Evolutionary conservation across 2,797 vertebrate species (phyloP).

Genomic region (Echeneis naucrates): DNA sequence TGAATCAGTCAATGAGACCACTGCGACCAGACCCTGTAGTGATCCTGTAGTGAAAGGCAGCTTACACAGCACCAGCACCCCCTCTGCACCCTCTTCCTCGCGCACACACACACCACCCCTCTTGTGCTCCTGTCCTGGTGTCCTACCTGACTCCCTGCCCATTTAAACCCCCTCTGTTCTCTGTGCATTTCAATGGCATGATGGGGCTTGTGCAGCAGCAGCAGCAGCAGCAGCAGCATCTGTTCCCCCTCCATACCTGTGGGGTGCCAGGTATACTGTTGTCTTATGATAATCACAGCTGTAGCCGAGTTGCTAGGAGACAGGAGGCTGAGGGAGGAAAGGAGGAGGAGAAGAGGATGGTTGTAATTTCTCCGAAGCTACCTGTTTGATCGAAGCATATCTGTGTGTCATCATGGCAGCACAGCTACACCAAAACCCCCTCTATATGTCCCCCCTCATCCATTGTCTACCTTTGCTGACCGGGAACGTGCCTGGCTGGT

Average conservation of each 20-base stretch:
- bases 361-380: slow-evolving; percentile 67
- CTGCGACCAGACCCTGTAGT: slow-evolving; percentile 26
- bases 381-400: slow-evolving; percentile 77
- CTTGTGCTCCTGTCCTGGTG: background rate
- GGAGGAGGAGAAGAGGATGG: slow-evolving; percentile 42
- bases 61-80: background rate
- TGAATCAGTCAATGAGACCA: slow-evolving; percentile 53
- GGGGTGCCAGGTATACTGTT: slow-evolving; percentile 73
- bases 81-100: slow-evolving; percentile 7
- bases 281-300: slow-evolving; percentile 70
- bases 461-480: slow-evolving; percentile 69
- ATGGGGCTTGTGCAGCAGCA: slow-evolving; percentile 42
- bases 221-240: slow-evolving; percentile 30
- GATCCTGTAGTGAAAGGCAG: slow-evolving; percentile 40
- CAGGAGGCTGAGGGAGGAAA: slow-evolving; percentile 61
- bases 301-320: slow-evolving; percentile 75
- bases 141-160: slow-evolving; percentile 46
- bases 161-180: slow-evolving; percentile 14
- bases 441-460: background rate
- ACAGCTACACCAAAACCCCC: slow-evolving; percentile 42
- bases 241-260: slow-evolving; percentile 58
- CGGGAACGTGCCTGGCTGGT: slow-evolving; percentile 33
- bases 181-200: slow-evolving; percentile 39
- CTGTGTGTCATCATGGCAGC: slow-evolving; percentile 22
- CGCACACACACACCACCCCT: background rate